Evolutionary conservation across 2,888 invertebrate species (phyloP).

Genomic region (Tenthredo mesomela): DNA sequence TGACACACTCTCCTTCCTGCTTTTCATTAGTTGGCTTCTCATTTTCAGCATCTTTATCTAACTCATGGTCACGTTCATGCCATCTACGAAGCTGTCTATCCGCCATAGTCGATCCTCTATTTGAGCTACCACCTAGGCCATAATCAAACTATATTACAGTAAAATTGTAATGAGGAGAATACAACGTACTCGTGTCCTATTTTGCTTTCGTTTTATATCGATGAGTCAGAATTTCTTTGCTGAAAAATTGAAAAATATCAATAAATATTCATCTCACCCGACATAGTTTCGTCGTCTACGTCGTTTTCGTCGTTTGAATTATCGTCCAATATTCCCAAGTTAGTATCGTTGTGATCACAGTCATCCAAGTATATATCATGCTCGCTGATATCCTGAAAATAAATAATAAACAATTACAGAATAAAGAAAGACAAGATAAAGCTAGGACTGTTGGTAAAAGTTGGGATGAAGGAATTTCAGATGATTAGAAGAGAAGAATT

Average conservation of each 20-base stretch:
- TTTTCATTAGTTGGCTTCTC: constrained; percentile 66
- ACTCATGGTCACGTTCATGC: constrained; percentile 54
- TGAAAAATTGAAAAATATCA: constrained; percentile 61
- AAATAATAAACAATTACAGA: constrained; percentile 60
- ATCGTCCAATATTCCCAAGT: constrained; percentile 81
- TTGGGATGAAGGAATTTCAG: background rate
- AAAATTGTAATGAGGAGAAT: background rate
- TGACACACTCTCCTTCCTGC: constrained; percentile 56
- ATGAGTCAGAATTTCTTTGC: background rate
- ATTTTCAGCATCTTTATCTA: constrained; percentile 62
- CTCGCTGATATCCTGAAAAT: constrained; percentile 82
- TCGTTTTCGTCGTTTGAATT: constrained; percentile 91
- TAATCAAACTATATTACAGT: constrained; percentile 28
- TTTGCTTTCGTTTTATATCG: background rate
- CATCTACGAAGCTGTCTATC: constrained; percentile 57
- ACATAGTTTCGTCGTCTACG: constrained; percentile 92
- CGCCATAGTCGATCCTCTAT: constrained; percentile 61
- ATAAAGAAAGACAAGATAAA: background rate
- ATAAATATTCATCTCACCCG: constrained; percentile 79
- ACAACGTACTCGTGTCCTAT: background rate
- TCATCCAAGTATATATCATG: constrained; percentile 84
- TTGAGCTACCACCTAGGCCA: constrained; percentile 64
- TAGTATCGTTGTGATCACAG: constrained; percentile 77
- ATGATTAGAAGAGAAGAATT: constrained; percentile 15
- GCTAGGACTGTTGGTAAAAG: background rate